Evolutionary conservation across 2,113 vertebrate genomes (phyloP), one percentile per base, ranked within the genome.

Genomic region (Macrotus californicus): DNA sequence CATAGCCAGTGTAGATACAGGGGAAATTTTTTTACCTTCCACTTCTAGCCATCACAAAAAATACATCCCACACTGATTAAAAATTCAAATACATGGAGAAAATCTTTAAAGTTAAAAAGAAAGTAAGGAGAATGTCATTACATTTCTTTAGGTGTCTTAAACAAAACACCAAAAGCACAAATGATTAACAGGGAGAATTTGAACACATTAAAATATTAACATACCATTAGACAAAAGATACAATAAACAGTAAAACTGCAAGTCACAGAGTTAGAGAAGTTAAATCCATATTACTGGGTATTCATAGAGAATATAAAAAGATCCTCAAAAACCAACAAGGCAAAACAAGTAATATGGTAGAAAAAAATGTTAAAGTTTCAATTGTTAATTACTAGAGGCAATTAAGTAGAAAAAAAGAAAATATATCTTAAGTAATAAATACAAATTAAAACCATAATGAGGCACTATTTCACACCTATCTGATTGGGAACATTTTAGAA

Each of bases 381-480:
- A 85, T 66, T 94, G 73, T 67, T 93, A 82, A 82, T 95, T 92
- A 56, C 77, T 69, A 73, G 21, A 96, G 24, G 64, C 41, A 92
- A 67, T 34, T 39, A 85, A 86, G 39, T 66, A 82, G 18, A 77
- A 59, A 41, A 41, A 24, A 79, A 81, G 26, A 89, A 89, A 87
- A 87, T 31, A 84, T 36, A 66, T 18, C 19, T 52, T 93, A 43
- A 84, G 36, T 39, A 88, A 91, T 54, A 72, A 94, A 81, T 56
- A 18, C 48, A 94, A 95, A 87, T 66, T 79, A 76, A 93, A 95
- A 86, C 36, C 39, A 69, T 29, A 82, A 34, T 12, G 10, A 89
- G 72, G 22, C 52, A n/a, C 31, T 61, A 29, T 88, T 67, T 96
- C 36, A 93, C 48, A 82, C 41, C 9, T 50, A 64, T 26, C 21